Evolutionary conservation across 1,140 invertebrate species (phyloP).

Genomic region (Bombus cullumanus): DNA sequence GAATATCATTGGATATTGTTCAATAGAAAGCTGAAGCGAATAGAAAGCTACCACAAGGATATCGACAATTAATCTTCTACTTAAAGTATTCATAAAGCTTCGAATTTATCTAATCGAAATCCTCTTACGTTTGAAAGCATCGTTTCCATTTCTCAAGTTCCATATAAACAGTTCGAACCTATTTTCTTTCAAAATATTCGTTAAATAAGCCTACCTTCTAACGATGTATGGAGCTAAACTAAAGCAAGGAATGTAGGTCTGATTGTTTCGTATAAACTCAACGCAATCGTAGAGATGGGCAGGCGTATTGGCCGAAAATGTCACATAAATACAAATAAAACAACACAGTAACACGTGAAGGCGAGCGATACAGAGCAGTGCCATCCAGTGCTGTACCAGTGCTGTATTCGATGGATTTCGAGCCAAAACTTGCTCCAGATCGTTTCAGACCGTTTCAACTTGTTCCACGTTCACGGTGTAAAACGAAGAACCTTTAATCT

Average conservation of each 20-base stretch:
- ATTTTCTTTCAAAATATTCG: background rate
- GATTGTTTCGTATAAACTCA: no score
- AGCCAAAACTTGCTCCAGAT: background rate
- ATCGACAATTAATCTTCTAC: no score
- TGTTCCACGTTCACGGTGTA: background rate
- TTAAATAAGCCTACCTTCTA: background rate
- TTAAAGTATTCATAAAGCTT: background rate
- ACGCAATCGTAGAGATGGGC: no score
- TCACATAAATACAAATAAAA: no score
- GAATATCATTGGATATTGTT: no score
- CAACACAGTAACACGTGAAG: no score
- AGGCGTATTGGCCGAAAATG: no score
- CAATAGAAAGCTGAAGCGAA: background rate
- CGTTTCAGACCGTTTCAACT: background rate
- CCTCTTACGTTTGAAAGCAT: background rate
- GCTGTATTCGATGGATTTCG: background rate
- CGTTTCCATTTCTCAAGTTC: background rate
- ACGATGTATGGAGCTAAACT: background rate
- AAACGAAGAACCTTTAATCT: slow-evolving; percentile 37
- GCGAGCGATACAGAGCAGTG: no score
- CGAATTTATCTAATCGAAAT: background rate
- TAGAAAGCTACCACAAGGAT: background rate
- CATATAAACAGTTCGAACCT: background rate
- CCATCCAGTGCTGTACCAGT: no score
- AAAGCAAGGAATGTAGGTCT: no score